Percentiles rank a stretch among this genome's conserved stretches.
Evolutionary conservation across 2,797 vertebrate genomes (phyloP).

Genomic region (Periophthalmus magnuspinnatus): DNA sequence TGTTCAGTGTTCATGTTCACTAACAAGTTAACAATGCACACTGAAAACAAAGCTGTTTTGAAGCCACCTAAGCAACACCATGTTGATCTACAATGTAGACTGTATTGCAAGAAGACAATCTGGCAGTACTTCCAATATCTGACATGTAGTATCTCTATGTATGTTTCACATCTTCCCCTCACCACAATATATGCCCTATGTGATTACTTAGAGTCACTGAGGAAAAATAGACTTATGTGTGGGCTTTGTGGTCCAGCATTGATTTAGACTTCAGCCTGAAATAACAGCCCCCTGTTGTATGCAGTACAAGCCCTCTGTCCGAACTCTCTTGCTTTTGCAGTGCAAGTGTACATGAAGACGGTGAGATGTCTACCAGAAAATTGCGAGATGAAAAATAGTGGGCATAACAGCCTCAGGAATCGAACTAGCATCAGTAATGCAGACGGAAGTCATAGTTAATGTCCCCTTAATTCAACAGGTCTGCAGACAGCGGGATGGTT

Average conservation of each 20-base stretch:
- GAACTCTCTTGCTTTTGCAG: constrained; percentile 52
- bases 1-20: not conserved
- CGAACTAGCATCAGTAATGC: constrained; percentile 74
- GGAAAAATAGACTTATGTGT: constrained; percentile 30
- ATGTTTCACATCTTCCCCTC: constrained; percentile 21
- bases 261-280: constrained; percentile 58
- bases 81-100: no score
- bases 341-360: constrained; percentile 65
- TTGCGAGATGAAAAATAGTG: constrained; percentile 62
- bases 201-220: constrained; percentile 46
- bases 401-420: constrained; percentile 66
- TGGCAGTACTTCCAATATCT: no score
- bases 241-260: constrained; percentile 20
- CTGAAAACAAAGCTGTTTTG: no score
- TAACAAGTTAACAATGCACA: not conserved
- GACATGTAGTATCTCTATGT: no score
- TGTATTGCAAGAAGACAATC: no score
- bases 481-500: constrained; percentile 61
- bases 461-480: constrained; percentile 78
- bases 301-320: constrained; percentile 46
- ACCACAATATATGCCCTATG: constrained; percentile 27
- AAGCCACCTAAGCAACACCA: no score
- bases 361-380: constrained; percentile 63
- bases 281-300: constrained; percentile 58
- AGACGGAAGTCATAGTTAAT: constrained; percentile 72